Evolutionary conservation across 1,140 invertebrate genomes (phyloP).

Genomic region (Saxidomus purpurata): DNA sequence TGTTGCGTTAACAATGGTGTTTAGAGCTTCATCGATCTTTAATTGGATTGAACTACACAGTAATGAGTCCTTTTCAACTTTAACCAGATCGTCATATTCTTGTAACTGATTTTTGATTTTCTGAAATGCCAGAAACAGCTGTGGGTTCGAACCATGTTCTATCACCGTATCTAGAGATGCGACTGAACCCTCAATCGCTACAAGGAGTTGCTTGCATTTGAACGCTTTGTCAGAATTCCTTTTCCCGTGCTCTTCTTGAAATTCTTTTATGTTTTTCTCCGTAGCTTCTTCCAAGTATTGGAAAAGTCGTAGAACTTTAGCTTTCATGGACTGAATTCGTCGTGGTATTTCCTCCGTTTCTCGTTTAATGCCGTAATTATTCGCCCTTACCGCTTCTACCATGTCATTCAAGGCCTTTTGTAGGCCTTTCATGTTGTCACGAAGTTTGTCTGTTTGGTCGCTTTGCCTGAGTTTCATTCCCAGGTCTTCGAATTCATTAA

Average conservation of each 20-base stretch:
- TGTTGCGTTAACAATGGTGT: constrained; percentile 9
- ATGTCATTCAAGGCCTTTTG: constrained; percentile 54
- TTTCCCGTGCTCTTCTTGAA: constrained; percentile 36
- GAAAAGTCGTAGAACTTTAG: constrained; percentile 44
- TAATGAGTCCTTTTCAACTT: constrained; percentile 36
- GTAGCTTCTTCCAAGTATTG: constrained; percentile 48
- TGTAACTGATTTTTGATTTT: constrained; percentile 48
- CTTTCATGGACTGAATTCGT: constrained; percentile 49
- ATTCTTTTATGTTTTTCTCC: constrained; percentile 14
- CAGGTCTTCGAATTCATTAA: constrained; percentile 44
- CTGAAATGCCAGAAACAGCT: constrained; percentile 50
- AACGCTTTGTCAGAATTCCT: constrained; percentile 49
- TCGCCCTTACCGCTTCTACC: constrained; percentile 44
- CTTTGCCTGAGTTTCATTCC: constrained; percentile 19
- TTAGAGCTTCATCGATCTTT: constrained; percentile 38
- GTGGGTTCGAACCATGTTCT: constrained; percentile 48
- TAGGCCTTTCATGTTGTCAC: constrained; percentile 56
- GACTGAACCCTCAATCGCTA: constrained; percentile 44
- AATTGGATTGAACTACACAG: constrained; percentile 21
- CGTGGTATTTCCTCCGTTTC: constrained; percentile 58
- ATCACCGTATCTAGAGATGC: constrained; percentile 35
- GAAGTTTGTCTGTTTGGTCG: constrained; percentile 24
- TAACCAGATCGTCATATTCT: constrained; percentile 45
- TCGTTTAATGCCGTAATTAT: constrained; percentile 50
- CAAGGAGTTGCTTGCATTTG: constrained; percentile 52